phyloP scores from a whole-genome alignment of 2,113 vertebrate genomes.

The Jacana jacana region DNA sequence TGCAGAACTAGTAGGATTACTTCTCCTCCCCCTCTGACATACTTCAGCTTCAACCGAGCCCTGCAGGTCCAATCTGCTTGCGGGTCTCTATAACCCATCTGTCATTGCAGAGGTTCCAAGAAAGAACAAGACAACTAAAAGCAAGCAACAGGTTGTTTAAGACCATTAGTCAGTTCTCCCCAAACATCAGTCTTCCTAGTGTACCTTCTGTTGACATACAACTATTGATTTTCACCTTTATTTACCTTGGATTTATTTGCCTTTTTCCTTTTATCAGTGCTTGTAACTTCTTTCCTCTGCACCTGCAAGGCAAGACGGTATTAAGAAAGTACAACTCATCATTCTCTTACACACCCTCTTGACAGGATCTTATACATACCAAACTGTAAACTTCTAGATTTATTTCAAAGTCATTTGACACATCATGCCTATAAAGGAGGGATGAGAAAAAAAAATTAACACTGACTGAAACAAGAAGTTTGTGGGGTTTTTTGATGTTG shows the following conservation, averaged over 20 bases:
- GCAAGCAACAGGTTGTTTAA: not conserved
- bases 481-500: not conserved
- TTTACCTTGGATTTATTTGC: constrained; percentile 90
- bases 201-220: not conserved
- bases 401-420: constrained; percentile 90
- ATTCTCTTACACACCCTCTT: not conserved
- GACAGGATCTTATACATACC: constrained; percentile 77
- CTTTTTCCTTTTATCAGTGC: constrained; percentile 91
- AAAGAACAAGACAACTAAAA: not conserved
- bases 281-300: constrained; percentile 81
- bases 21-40: not conserved
- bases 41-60: not conserved
- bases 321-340: not conserved
- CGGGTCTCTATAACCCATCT: constrained; percentile 4
- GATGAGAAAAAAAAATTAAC: not conserved
- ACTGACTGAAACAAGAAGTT: not conserved
- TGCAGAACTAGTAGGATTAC: not conserved
- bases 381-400: constrained; percentile 89
- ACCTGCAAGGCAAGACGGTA: constrained; percentile 73
- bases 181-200: not conserved
- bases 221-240: not conserved
- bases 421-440: constrained; percentile 79
- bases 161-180: not conserved
- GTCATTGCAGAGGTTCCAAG: not conserved
- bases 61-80: not conserved